Evolutionary conservation across 2,797 vertebrate species (phyloP).

Genomic region (Rhynchonycteris naso): DNA sequence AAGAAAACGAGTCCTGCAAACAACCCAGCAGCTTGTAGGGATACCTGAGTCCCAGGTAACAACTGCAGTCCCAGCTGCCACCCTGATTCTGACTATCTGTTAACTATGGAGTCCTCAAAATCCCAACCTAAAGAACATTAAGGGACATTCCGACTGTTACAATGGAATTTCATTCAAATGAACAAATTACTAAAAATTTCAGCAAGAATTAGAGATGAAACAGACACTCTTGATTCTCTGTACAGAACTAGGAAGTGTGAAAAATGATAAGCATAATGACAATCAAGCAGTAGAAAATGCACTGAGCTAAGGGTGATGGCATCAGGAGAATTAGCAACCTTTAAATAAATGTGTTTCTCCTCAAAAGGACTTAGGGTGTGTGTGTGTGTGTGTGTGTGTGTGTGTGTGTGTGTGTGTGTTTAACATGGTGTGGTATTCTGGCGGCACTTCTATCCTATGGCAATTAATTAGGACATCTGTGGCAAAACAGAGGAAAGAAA

Average conservation of each 20-base stretch:
- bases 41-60: not conserved
- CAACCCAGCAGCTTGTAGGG: not conserved
- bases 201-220: not conserved
- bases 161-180: not conserved
- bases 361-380: not conserved
- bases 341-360: not conserved
- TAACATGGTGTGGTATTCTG: not conserved
- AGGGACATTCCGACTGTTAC: not conserved
- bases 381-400: not conserved
- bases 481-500: not conserved
- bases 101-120: not conserved
- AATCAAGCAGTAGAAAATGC: not conserved
- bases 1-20: not conserved
- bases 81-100: not conserved
- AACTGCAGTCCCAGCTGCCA: not conserved
- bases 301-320: not conserved
- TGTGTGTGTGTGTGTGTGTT: not conserved
- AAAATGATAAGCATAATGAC: not conserved
- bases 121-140: not conserved
- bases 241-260: not conserved
- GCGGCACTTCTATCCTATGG: not conserved
- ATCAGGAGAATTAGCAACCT: not conserved
- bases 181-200: conserved; percentile 13
- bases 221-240: not conserved
- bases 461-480: not conserved